A percentile compares a stretch with the other conserved stretches of the same genome.
Conservation (phyloP, 2,888 invertebrate species). For the Electrophaes corylata region DNA sequence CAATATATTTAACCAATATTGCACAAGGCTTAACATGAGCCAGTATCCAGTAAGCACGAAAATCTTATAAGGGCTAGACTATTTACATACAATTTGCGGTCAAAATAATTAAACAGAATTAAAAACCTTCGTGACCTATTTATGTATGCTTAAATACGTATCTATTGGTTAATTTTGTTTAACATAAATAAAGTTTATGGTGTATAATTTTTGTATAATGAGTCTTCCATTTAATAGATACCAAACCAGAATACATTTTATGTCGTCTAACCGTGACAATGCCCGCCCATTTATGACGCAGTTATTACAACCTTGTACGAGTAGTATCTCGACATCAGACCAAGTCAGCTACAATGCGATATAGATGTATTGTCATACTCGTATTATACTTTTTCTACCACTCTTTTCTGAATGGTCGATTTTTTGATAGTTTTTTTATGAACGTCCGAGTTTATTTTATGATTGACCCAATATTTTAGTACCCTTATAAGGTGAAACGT, state of each 20-base stretch:
- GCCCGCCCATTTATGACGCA: slow-evolving; percentile 30
- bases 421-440: slow-evolving; percentile 3
- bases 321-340: slow-evolving; percentile 22
- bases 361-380: slow-evolving; percentile 34
- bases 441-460: not conserved
- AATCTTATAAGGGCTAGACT: too few species aligned
- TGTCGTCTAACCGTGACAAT: slow-evolving; percentile 36
- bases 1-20: too few species aligned
- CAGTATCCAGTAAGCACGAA: too few species aligned
- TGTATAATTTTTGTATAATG: too few species aligned
- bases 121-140: too few species aligned
- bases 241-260: not conserved
- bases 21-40: too few species aligned
- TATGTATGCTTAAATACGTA: too few species aligned
- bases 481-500: not conserved
- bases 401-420: slow-evolving; percentile 5
- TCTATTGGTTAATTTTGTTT: too few species aligned
- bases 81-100: too few species aligned
- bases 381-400: slow-evolving; percentile 31
- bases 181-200: too few species aligned
- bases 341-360: slow-evolving; percentile 34
- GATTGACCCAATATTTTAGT: not conserved
- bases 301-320: slow-evolving; percentile 20
- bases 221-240: too few species aligned
- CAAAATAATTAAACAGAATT: too few species aligned